Evolutionary conservation across 2,113 vertebrate species (phyloP), one percentile per base, ranked within the genome.

Genomic region (Panurus biarmicus): DNA sequence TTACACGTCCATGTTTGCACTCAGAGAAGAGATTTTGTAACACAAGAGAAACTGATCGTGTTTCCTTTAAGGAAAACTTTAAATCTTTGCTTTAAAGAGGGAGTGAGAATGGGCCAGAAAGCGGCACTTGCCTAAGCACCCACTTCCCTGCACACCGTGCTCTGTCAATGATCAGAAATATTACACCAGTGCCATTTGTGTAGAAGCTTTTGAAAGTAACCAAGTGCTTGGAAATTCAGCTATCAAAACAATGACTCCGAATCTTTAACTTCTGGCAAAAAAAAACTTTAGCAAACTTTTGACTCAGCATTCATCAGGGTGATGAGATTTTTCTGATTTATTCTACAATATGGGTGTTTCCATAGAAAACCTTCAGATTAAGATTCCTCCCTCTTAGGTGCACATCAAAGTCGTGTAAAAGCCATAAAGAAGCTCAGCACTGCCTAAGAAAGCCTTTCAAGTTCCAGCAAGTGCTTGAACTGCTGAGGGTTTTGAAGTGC

Each of bases 391-490:
- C 85, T 94, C 65, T 90, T 91, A 94, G 90, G 91, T 96, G 93
- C 95, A 96, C 91, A 95, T 96, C 94, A 96, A 97, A 97, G 95
- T 94, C 3, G 0, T 78, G 76, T 94, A 93, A 93, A 92, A 92
- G 73, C 94, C 82, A 74, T 94, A 95, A 94, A 94, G 94, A 64
- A 95, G 87, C 89, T 95, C 69, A 93, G 94, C 78, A 35, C 75
- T 1, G 38, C 79, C 82, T 91, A 77, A 97, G 94, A 93, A 95
- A 95, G 87, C 94, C 90, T 96, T 96, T 95, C 96, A 95, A 96
- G 93, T 95, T 91, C 79, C 91, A 91, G 94, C 89, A 88, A 95
- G 90, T 94, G 91, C 94, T 93, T 95, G 78, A 95, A 91, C 87
- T 95, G 18, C 93, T 73, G 69, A 95, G 62, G 96, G 91, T 62